Base-by-base conservation (phyloP, 1,140 invertebrate genomes). In the Drosophila baimaii region DNA sequence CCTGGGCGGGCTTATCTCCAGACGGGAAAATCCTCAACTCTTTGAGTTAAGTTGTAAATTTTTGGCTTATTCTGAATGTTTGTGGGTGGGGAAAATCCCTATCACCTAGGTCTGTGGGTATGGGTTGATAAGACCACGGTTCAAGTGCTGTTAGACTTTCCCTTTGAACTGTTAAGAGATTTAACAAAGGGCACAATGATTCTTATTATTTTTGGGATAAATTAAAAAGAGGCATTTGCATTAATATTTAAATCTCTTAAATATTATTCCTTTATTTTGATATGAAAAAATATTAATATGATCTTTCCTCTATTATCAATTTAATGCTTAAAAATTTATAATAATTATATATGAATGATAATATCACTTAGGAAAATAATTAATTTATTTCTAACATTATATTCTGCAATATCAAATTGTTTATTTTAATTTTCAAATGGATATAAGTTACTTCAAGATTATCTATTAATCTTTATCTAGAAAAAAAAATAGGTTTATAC, bases 21-120 rank as follows among this genome's bases (percentile, higher is more conserved):
- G 19, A 5, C 12, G 43, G 44, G 27, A 47, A 59, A 47, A 47
- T 10, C 19, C 27, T 31, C 4, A 3, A 23, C 3, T 2, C 2
- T 3, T 17, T 19, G 7, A 19, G 9, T 49, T n/a, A 12, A 23
- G 19, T 31, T 31, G 10, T 59, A 59, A 51, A 59, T 51, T 23
- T 31, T 49, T 27, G 15, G 1, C 15, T 12, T n/a, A 33, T 13
- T 31, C 3, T 9, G 10, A 21, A 12, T n/a, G 7, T 12, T 31
- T 49, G 19, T 17, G 43, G 41, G 5, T 21, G 15, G 29, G 49
- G 58, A 56, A 61, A 62, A 61, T 62, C 49, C 58, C 58, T 56
- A 56, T 62, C 58, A 19, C 10, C 6, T 0, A 5, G n/a, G 27
- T 56, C n/a, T 3, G 8, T 19, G 2, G 10, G 8, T 12, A 12